Evolutionary conservation across 2,888 invertebrate genomes (phyloP).

Genomic region (Ypsolopha scabrella): DNA sequence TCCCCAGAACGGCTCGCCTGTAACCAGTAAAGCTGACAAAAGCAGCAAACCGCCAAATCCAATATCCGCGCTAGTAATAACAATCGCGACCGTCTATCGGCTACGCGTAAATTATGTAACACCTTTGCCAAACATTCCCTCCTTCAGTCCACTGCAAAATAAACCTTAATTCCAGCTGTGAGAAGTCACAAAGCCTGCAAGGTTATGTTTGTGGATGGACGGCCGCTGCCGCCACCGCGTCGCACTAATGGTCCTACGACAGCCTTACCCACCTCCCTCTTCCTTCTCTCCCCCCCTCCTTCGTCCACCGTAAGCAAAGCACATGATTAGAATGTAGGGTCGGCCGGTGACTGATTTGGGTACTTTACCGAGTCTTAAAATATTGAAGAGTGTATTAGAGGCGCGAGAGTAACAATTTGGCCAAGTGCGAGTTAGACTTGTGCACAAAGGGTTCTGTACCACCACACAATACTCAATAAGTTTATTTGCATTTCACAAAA

Average conservation of each 20-base stretch:
- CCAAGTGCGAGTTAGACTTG: no score
- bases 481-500: no score
- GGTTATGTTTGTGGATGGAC: constrained; percentile 27
- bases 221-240: constrained; percentile 32
- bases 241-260: constrained; percentile 50
- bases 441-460: no score
- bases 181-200: constrained; percentile 15
- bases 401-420: not conserved
- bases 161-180: constrained; percentile 16
- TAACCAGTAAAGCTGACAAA: not conserved
- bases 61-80: constrained; percentile 67
- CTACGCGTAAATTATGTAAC: constrained; percentile 65
- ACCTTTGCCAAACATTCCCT: constrained; percentile 20
- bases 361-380: not conserved
- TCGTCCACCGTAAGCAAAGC: constrained; percentile 31
- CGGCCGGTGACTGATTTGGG: constrained; percentile 12
- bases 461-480: no score
- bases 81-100: constrained; percentile 66
- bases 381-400: not conserved
- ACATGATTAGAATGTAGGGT: constrained; percentile 50
- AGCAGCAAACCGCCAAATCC: constrained; percentile 41
- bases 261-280: constrained; percentile 19
- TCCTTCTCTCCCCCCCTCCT: constrained; percentile 23
- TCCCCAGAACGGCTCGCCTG: no score
- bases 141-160: constrained; percentile 11